Evolutionary conservation across 1,140 invertebrate genomes (phyloP), one percentile per base, ranked within the genome.

Genomic region (Dolichoris vasculosae): DNA sequence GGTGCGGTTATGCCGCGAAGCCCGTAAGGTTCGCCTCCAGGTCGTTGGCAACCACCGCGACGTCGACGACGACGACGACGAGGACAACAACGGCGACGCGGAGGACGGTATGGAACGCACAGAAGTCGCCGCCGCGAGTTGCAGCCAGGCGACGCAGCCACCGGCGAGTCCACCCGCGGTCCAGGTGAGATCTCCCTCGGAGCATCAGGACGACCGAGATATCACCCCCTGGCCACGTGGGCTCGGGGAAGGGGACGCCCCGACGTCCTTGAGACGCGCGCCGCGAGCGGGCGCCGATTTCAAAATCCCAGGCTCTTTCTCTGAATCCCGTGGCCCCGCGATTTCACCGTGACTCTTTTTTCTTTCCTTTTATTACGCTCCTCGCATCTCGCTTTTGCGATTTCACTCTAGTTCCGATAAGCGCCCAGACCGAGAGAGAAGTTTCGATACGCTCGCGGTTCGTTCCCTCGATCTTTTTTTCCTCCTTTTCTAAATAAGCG

Each of bases 1-100:
- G 82, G 73, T 73, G 55, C 55, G 82, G 43, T 30, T 83, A 83
- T 77, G 82, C 59, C 55, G 35, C n/a, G 82, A 73, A 30, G 73
- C 46, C 38, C 82, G 71, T 83, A 83, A 83, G 38, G 35, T 64
- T 38, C 38, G 55, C 23, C 40, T 48, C 32, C 40, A 48, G 4
- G 75, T 76, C 59, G 63, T 63, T 38, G 75, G 59, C 15, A 43
- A 63, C 59, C 40, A 43, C 59, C 9, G 35, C 82, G 48, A 30
- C 48, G 67, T 8, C 32, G 30, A 8, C 82, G 83, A 77, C n/a
- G 23, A 15, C 8, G 2, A 0, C 40, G n/a, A 1, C 3, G 43
- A 48, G 3, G 38, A 1, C 69, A 38, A 43, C 46, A 51, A 59
- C 46, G 30, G 32, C 75, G 46, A 30, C 73, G 79, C 17, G 51